These are phyloP conservation scores for Echeneis naucrates DNA, from an alignment of 2,797 vertebrate genomes.

Conservation along the genomic window DNA sequence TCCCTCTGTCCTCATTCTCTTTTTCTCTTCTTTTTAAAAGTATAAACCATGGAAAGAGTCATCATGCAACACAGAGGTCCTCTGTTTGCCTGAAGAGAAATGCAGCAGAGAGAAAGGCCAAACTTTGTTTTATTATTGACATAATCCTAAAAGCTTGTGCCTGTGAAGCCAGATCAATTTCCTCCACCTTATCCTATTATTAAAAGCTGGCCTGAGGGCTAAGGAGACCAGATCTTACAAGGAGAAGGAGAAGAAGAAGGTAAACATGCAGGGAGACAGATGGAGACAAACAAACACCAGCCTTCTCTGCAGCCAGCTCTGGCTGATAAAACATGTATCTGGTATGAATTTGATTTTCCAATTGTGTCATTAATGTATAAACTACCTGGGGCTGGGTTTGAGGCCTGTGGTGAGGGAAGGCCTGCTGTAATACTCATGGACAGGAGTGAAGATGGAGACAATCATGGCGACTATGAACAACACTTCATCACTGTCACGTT, in stretches of 20 bases:
- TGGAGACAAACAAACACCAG: conserved; percentile 59
- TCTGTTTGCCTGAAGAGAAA: conserved; percentile 75
- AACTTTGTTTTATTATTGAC: conserved; percentile 82
- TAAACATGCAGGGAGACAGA: conserved; percentile 44
- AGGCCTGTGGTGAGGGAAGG: conserved; percentile 76
- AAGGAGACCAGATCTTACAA: conserved; percentile 65
- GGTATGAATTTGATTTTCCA: conserved; percentile 87
- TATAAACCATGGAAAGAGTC: conserved; percentile 66
- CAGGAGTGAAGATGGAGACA: conserved; percentile 90
- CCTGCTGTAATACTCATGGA: conserved; percentile 82
- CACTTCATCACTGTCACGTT: conserved; percentile 92
- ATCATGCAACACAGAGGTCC: conserved; percentile 63
- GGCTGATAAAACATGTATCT: conserved; percentile 77
- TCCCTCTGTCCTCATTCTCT: conserved; percentile 42
- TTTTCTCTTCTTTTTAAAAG: conserved; percentile 55
- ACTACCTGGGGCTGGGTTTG: conserved; percentile 76
- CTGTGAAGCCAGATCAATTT: conserved; percentile 83
- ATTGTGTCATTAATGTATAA: conserved; percentile 86
- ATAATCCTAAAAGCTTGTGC: conserved; percentile 79
- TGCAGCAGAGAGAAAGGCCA: conserved; percentile 72
- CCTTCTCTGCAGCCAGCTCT: conserved; percentile 45
- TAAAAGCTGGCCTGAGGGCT: conserved; percentile 81
- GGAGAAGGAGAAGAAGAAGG: conserved; percentile 57
- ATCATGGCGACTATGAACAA: conserved; percentile 91
- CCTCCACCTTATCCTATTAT: conserved; percentile 84